Percentiles rank a stretch among this genome's conserved stretches.
These are phyloP conservation scores for Luscinia luscinia DNA, from an alignment of 2,797 vertebrate genomes.

Conservation along the genomic window DNA sequence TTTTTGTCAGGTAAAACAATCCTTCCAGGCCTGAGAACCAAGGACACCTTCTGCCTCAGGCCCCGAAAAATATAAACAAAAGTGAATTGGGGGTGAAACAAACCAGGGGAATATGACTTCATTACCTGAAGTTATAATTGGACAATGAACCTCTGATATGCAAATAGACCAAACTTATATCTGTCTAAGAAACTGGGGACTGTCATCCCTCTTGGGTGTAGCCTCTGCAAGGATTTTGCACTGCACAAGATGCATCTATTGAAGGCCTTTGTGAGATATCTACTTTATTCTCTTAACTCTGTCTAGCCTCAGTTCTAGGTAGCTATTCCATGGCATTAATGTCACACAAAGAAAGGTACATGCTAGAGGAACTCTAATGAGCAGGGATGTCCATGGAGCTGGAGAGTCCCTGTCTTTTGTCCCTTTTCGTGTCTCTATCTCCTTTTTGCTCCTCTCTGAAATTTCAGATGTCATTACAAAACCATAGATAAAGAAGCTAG, in stretches of 20 bases:
- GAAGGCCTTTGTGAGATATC: background rate
- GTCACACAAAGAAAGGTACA: background rate
- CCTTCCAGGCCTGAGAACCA: background rate
- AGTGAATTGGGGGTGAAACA: background rate
- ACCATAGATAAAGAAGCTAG: background rate
- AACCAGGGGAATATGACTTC: rapidly evolving
- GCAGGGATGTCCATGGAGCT: background rate
- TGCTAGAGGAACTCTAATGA: background rate
- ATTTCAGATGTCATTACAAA: background rate
- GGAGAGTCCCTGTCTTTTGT: background rate
- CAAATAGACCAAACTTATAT: background rate
- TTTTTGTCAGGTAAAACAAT: background rate
- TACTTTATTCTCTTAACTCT: background rate
- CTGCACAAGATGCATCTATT: background rate
- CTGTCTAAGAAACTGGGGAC: background rate
- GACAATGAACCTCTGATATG: background rate
- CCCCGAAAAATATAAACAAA: background rate
- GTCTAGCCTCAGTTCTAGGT: background rate
- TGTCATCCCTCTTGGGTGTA: background rate
- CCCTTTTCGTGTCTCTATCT: background rate
- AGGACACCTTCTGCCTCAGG: background rate
- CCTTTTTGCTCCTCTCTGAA: background rate
- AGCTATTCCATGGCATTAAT: background rate
- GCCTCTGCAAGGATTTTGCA: background rate
- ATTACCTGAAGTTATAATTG: background rate